Conservation (phyloP, 2,113 vertebrate species). For the Polypterus bichir region DNA sequence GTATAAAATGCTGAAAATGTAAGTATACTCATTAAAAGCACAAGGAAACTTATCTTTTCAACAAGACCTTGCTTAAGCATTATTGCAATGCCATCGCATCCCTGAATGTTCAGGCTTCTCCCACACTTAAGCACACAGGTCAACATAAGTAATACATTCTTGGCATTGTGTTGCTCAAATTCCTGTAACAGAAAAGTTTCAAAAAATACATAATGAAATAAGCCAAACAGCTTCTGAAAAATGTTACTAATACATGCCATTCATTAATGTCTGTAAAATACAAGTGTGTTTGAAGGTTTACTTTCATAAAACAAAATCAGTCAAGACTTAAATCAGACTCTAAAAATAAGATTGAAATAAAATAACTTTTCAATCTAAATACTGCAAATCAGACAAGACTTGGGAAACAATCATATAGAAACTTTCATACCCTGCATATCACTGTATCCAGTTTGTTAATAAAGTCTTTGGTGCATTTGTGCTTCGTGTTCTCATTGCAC, state of each 20-base stretch:
- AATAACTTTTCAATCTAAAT: background rate
- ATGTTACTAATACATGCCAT: too few species aligned
- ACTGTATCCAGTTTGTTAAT: slow-evolving; percentile 72
- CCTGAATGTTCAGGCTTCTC: slow-evolving; percentile 51
- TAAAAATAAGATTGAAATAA: background rate
- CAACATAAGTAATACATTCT: slow-evolving; percentile 48
- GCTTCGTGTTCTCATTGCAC: slow-evolving; percentile 28
- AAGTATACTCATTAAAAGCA: too few species aligned
- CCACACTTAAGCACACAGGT: slow-evolving; percentile 58
- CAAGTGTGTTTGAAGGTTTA: too few species aligned
- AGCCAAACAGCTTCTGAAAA: too few species aligned
- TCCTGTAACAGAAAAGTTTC: slow-evolving; percentile 46
- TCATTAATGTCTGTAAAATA: too few species aligned
- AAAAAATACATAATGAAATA: background rate
- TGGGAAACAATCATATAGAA: background rate
- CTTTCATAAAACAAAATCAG: background rate
- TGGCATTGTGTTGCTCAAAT: slow-evolving; percentile 53
- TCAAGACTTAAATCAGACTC: background rate
- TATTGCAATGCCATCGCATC: slow-evolving; percentile 50
- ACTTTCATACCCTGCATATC: slow-evolving; percentile 56
- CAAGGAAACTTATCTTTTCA: slow-evolving; percentile 75
- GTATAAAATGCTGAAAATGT: too few species aligned
- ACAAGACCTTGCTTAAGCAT: slow-evolving; percentile 65
- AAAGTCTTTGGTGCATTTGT: slow-evolving; percentile 74
- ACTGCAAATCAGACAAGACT: background rate